A percentile compares a stretch with the other conserved stretches of the same genome.
These are phyloP conservation scores for Eospalax fontanierii DNA, from an alignment of 2,797 vertebrate genomes.

Conservation along the genomic window DNA sequence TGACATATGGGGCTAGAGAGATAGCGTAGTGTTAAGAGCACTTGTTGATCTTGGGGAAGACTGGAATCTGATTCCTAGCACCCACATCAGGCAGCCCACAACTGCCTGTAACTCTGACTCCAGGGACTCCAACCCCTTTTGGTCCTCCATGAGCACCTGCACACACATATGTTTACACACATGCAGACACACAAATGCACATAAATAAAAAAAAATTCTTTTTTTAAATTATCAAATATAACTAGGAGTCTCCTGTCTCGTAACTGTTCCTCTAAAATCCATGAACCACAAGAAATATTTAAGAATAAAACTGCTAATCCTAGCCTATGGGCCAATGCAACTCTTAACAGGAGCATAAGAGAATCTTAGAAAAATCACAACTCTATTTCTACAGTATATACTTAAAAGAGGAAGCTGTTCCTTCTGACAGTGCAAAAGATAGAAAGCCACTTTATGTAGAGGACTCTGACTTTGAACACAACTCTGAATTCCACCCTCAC, in stretches of 20 bases:
- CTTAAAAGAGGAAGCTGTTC: not conserved
- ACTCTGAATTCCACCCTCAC: not conserved
- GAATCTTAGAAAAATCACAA: not conserved
- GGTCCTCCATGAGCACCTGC: not conserved
- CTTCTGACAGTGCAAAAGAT: not conserved
- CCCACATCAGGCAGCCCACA: not conserved
- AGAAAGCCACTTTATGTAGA: not conserved
- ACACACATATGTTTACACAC: not conserved
- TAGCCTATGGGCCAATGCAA: not conserved
- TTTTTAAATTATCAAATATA: not conserved
- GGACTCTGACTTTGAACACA: not conserved
- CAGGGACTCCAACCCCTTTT: not conserved
- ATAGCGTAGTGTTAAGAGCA: not conserved
- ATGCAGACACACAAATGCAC: not conserved
- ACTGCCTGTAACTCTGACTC: not conserved
- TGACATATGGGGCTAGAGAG: not conserved
- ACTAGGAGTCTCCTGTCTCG: not conserved
- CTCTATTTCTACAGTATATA: not conserved
- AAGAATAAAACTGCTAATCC: not conserved
- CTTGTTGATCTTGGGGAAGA: not conserved
- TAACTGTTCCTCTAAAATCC: constrained; percentile 18
- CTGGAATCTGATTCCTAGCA: not conserved
- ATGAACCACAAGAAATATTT: constrained; percentile 4
- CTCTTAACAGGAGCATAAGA: not conserved
- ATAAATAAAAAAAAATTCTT: not conserved